Percentiles rank a stretch among this genome's conserved stretches.
Conservation (phyloP, 92 coral and sea anemone genomes). For the Umimayanthus chanpuru region DNA sequence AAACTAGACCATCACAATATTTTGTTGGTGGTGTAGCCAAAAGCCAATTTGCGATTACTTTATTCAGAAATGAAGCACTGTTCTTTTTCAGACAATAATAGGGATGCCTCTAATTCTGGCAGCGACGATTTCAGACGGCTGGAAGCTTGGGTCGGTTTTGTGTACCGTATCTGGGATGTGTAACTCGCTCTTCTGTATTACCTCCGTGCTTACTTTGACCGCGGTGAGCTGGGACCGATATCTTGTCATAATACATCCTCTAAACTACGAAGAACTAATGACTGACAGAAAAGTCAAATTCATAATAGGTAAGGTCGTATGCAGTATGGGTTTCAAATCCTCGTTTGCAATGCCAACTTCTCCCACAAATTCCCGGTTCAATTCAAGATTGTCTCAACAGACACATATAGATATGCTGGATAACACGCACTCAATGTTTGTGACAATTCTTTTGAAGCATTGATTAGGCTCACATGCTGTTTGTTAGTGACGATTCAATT, state of each 20-base stretch:
- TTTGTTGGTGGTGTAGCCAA: no score
- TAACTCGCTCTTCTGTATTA: slow-evolving; percentile 63
- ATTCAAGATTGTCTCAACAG: no score
- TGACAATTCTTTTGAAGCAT: not conserved
- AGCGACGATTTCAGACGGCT: slow-evolving; percentile 48
- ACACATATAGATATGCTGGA: no score
- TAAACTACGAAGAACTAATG: slow-evolving; percentile 38
- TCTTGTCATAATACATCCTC: slow-evolving; percentile 53
- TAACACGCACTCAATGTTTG: not conserved
- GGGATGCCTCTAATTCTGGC: slow-evolving; percentile 62
- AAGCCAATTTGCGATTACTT: no score
- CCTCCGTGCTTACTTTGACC: slow-evolving; percentile 60
- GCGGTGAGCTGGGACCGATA: slow-evolving; percentile 63
- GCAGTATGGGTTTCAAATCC: no score
- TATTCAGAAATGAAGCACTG: no score
- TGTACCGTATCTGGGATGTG: slow-evolving; percentile 51
- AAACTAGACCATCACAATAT: no score
- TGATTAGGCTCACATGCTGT: not conserved
- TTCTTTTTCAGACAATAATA: slow-evolving; percentile 45
- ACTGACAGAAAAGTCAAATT: slow-evolving; percentile 36
- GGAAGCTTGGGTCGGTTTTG: slow-evolving; percentile 54
- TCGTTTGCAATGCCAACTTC: no score
- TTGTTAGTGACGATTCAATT: not conserved
- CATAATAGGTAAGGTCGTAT: slow-evolving; percentile 19
- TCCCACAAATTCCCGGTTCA: no score